Evolutionary conservation across 2,888 invertebrate genomes (phyloP).

Genomic region (Hololepta plana): DNA sequence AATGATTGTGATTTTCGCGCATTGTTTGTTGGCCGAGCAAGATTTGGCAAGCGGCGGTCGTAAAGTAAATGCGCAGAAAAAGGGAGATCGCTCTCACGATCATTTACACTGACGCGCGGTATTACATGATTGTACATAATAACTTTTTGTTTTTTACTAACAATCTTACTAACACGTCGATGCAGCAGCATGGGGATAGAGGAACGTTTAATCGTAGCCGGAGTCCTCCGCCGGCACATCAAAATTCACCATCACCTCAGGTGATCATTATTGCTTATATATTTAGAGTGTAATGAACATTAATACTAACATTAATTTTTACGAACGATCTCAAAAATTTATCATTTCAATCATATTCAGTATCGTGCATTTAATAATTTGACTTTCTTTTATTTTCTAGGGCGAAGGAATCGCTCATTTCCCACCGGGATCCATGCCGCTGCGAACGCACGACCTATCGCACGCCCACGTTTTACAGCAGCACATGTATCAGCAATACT

Average conservation of each 20-base stretch:
- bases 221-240: constrained; percentile 74
- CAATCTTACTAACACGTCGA: too few species aligned
- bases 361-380: constrained; percentile 6
- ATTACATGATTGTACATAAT: constrained; percentile 8
- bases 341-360: not conserved
- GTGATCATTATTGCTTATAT: constrained; percentile 34
- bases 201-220: constrained; percentile 30
- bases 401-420: constrained; percentile 36
- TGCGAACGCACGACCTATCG: constrained; percentile 25
- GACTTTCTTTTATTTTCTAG: constrained; percentile 23
- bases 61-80: too few species aligned
- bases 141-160: constrained; percentile 20
- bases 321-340: not conserved
- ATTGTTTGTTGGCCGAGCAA: not conserved
- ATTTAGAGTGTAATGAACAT: too few species aligned
- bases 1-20: not conserved
- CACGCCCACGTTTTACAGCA: constrained; percentile 35
- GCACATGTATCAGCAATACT: constrained; percentile 34
- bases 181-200: constrained; percentile 37
- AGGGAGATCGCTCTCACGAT: not conserved
- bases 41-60: not conserved
- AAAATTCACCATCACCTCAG: constrained; percentile 58
- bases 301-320: too few species aligned
- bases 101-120: not conserved
- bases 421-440: constrained; percentile 24